A percentile compares a stretch with the other conserved stretches of the same genome.
Evolutionary conservation across 2,797 vertebrate genomes (phyloP).

Genomic region (Melanotaenia trifasciata): DNA sequence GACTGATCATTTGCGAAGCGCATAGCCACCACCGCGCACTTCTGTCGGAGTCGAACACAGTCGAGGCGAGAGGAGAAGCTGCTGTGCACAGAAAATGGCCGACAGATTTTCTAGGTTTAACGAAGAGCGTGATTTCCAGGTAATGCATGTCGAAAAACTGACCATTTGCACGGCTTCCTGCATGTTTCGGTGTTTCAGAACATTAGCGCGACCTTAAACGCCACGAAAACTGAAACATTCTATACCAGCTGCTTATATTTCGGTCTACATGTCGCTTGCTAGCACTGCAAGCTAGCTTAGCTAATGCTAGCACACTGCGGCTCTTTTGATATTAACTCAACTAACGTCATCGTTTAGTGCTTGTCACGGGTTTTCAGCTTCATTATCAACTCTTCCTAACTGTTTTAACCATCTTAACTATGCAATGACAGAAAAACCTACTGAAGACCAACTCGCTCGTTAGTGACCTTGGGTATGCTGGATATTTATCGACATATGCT

Average conservation of each 20-base stretch:
- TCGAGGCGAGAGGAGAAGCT: conserved; percentile 63
- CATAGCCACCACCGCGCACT: conserved; percentile 46
- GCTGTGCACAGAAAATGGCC: conserved; percentile 93
- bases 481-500: conserved; percentile 77
- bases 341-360: conserved; percentile 24
- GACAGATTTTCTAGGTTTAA: conserved; percentile 99
- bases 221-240: rapidly evolving
- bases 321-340: conserved; percentile 60
- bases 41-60: conserved; percentile 44
- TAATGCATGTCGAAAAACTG: conserved; percentile 69
- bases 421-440: background rate
- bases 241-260: conserved; percentile 18
- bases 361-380: background rate
- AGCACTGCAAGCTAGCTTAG: conserved; percentile 69
- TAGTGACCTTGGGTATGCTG: conserved; percentile 77
- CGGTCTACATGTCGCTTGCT: conserved; percentile 26
- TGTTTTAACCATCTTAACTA: rapidly evolving
- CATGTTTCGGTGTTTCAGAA: no score
- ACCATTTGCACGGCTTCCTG: rapidly evolving
- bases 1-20: conserved; percentile 14
- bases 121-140: conserved; percentile 99
- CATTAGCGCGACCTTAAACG: background rate
- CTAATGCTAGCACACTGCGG: conserved; percentile 71
- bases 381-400: background rate
- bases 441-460: conserved; percentile 2